These are phyloP conservation scores for Gadus macrocephalus DNA, from an alignment of 2,113 vertebrate species.

Conservation along the genomic window DNA sequence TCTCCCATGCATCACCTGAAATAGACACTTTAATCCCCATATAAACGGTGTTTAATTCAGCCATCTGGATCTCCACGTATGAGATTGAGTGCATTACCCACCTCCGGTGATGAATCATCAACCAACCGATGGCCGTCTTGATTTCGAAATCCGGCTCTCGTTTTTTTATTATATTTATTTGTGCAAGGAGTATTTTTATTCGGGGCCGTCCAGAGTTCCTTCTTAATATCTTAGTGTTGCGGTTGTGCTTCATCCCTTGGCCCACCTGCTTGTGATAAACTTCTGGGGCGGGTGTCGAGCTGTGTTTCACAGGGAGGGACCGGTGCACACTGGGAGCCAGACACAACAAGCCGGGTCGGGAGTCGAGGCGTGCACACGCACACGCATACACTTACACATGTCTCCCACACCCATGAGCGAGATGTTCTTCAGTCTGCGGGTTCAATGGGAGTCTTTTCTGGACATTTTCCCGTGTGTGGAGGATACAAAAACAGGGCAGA, in stretches of 20 bases:
- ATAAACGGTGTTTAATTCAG: slow-evolving; percentile 9
- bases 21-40: no score
- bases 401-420: neutral
- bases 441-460: slow-evolving; percentile 5
- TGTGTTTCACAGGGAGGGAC: slow-evolving; percentile 36
- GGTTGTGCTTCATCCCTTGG: slow-evolving; percentile 22
- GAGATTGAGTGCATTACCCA: slow-evolving; percentile 8
- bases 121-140: slow-evolving; percentile 25
- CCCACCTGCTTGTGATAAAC: slow-evolving; percentile 47
- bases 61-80: slow-evolving; percentile 13
- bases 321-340: slow-evolving; percentile 44
- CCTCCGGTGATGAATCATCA: slow-evolving; percentile 23
- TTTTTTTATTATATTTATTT: no score
- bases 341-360: slow-evolving; percentile 25
- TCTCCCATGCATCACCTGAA: no score
- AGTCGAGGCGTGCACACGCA: neutral
- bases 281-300: slow-evolving; percentile 28
- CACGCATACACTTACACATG: neutral
- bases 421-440: neutral
- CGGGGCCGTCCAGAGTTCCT: no score
- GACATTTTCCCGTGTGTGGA: neutral
- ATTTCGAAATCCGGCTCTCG: slow-evolving; percentile 37
- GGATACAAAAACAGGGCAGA: neutral
- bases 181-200: no score
- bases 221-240: neutral